Evolutionary conservation across 35 echinoderm and acorn worm genomes (phyloP).

Genomic region (Amphiura filiformis): DNA sequence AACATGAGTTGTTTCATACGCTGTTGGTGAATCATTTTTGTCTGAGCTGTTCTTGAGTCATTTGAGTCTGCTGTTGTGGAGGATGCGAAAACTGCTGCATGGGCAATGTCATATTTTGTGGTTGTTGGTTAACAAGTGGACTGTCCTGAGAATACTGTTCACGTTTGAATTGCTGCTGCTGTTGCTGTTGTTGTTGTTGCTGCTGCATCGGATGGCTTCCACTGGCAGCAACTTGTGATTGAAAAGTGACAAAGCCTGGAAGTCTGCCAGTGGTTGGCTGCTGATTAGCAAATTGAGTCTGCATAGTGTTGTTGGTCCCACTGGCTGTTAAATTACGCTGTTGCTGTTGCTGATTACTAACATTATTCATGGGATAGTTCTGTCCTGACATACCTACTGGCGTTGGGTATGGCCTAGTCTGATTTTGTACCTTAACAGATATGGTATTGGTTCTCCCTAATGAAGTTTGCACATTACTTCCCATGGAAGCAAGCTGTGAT

Average conservation of each 20-base stretch:
- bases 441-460: neutral
- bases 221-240: conserved; percentile 10
- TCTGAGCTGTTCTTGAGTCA: neutral
- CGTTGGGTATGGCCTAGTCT: neutral
- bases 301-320: conserved; percentile 23
- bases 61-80: conserved; percentile 32
- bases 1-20: conserved; percentile 15
- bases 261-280: conserved; percentile 21
- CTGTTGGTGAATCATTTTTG: neutral
- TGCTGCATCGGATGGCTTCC: conserved; percentile 7
- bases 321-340: conserved; percentile 1
- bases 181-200: too few species aligned
- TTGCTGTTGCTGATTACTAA: conserved; percentile 10
- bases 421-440: neutral
- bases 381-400: neutral
- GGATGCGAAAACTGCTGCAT: conserved; percentile 22
- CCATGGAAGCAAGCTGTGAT: neutral
- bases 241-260: conserved; percentile 43
- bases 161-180: conserved; percentile 5
- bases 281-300: conserved; percentile 33
- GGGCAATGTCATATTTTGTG: conserved; percentile 35
- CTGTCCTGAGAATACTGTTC: conserved; percentile 9
- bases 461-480: neutral
- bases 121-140: neutral
- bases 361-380: neutral